These are phyloP conservation scores for Leucophora obtusa DNA, from an alignment of 2,888 invertebrate genomes.

Conservation along the genomic window DNA sequence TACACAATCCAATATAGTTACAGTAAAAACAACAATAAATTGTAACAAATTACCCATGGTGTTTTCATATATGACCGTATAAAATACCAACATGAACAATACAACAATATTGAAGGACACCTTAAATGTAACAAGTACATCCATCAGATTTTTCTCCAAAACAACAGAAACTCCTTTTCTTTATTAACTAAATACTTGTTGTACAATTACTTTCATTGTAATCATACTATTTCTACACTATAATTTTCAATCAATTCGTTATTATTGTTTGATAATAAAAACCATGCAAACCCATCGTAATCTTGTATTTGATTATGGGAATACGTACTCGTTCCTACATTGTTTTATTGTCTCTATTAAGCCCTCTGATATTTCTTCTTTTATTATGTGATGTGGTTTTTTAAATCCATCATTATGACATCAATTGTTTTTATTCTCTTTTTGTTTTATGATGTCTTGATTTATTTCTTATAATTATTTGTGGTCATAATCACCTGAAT, in stretches of 20 bases:
- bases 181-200: not conserved
- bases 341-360: conserved; percentile 25
- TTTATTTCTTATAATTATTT: conserved; percentile 33
- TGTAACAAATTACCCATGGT: conserved; percentile 51
- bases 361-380: not conserved
- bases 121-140: conserved; percentile 22
- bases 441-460: conserved; percentile 35
- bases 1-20: not conserved
- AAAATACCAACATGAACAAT: conserved; percentile 1
- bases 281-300: not conserved
- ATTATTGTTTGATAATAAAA: not conserved
- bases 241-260: not conserved
- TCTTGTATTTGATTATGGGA: not conserved
- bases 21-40: conserved; percentile 26
- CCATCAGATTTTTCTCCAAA: not conserved
- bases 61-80: not conserved
- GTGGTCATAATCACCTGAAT: conserved; percentile 45
- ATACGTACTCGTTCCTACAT: not conserved
- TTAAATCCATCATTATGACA: conserved; percentile 33
- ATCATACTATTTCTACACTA: conserved; percentile 1
- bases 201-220: not conserved
- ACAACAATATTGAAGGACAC: conserved; percentile 35
- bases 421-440: conserved; percentile 4
- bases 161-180: not conserved
- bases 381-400: conserved; percentile 5